Evolutionary conservation across 2,888 invertebrate genomes (phyloP).

Genomic region (Creontiades dilutus): DNA sequence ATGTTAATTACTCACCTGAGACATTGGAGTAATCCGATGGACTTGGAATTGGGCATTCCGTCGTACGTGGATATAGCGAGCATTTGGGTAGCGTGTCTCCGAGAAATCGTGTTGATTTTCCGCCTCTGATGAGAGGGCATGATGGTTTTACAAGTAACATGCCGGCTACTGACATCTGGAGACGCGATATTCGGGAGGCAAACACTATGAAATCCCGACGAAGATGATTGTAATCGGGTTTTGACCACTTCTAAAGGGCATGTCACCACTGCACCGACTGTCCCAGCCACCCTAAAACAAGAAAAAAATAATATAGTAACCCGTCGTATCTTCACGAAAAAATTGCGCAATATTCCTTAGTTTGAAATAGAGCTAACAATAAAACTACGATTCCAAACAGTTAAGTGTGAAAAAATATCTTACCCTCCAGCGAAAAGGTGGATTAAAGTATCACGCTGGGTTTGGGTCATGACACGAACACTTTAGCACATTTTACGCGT

Average conservation of each 20-base stretch:
- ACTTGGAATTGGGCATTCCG: slow-evolving; percentile 81
- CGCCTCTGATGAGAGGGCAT: slow-evolving; percentile 83
- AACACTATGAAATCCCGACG: slow-evolving; percentile 81
- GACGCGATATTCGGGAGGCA: slow-evolving; percentile 78
- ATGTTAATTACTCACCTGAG: slow-evolving; percentile 86
- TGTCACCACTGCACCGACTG: slow-evolving; percentile 96
- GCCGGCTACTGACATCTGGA: slow-evolving; percentile 78
- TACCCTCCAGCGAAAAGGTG: slow-evolving; percentile 98
- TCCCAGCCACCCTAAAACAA: slow-evolving; percentile 92
- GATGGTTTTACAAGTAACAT: slow-evolving; percentile 81
- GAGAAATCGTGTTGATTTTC: slow-evolving; percentile 87
- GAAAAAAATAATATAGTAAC: neutral
- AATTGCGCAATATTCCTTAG: too few relatives aligned
- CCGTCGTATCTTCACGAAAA: neutral
- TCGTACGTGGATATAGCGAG: slow-evolving; percentile 84
- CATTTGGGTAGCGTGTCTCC: slow-evolving; percentile 86
- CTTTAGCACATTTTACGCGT: slow-evolving; percentile 52
- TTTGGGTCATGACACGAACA: slow-evolving; percentile 73
- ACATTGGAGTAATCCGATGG: slow-evolving; percentile 90
- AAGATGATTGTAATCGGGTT: slow-evolving; percentile 96
- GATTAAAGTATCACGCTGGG: slow-evolving; percentile 87
- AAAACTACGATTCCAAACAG: too few relatives aligned
- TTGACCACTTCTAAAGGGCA: slow-evolving; percentile 99
- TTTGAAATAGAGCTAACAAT: too few relatives aligned
- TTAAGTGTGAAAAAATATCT: slow-evolving; percentile 79